A percentile compares a stretch with the other conserved stretches of the same genome.
phyloP scores from a whole-genome alignment of 2,113 vertebrate genomes.

The mouse (Mus musculus) region DNA sequence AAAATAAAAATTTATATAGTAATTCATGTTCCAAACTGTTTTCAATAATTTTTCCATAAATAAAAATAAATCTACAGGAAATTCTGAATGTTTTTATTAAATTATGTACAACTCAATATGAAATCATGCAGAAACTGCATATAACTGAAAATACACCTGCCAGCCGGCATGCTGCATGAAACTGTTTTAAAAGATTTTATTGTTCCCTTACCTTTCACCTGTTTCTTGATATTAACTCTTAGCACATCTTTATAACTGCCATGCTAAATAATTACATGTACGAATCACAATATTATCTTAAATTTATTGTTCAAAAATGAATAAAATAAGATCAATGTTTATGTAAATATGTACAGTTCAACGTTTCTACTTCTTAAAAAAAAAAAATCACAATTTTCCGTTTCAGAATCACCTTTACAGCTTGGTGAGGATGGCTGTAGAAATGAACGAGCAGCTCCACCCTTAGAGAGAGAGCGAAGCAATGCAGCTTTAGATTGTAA shows the following conservation, averaged over 20 bases:
- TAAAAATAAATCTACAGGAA: not conserved
- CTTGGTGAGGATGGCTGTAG: not conserved
- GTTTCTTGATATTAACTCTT: slow-evolving; percentile 22
- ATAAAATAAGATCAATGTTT: not conserved
- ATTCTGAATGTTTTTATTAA: slow-evolving; percentile 47
- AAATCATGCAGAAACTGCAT: slow-evolving; percentile 8
- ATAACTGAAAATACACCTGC: not conserved
- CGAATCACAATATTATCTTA: slow-evolving; percentile 44
- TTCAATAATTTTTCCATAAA: not conserved
- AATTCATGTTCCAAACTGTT: slow-evolving; percentile 9
- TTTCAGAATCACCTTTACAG: slow-evolving; percentile 34
- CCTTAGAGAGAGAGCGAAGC: not conserved
- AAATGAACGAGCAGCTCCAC: not conserved
- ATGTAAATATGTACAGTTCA: not conserved
- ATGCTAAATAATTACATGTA: not conserved
- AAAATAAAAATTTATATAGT: slow-evolving; percentile 11
- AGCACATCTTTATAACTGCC: not conserved
- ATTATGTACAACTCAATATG: slow-evolving; percentile 3
- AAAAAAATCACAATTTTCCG: not conserved
- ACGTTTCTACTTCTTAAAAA: slow-evolving; percentile 7
- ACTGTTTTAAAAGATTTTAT: not conserved
- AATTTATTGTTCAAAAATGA: slow-evolving; percentile 57
- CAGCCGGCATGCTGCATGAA: not conserved
- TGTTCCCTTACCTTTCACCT: not conserved
- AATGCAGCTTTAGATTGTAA: slow-evolving; percentile 19